Base-by-base conservation (phyloP, 1,140 invertebrate species). In the Ruditapes philippinarum region DNA sequence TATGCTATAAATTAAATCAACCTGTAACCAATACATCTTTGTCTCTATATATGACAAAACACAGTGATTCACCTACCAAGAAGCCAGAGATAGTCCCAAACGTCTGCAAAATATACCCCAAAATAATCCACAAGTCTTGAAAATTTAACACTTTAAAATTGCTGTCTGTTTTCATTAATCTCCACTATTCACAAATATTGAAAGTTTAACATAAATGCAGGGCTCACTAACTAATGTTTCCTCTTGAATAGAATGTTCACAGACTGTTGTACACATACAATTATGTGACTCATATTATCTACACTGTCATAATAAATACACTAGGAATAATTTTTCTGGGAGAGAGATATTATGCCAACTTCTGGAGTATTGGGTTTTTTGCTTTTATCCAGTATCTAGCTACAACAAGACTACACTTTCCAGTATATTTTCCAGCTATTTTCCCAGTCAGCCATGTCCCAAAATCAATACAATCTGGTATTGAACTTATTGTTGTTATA, bases 251-350 rank as follows among this genome's bases (percentile, higher is more conserved):
- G 22, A 70, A 36, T 38, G 38, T 70, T 70, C 19, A 22, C 65
- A 70, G 65, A 70, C 57, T 28, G 25, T 62, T 62, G 17, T 57
- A 25, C 14, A 14, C 65, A 70, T 70, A 40, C 38, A 38, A 70
- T 45, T 45, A 45, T 45, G 36, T 70, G 65, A 70, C 33, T 70
- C 65, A 70, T 17, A 65, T 38, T 70, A 70, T 38, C 31, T 70
- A 70, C 65, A 38, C 65, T 19, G 65, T 70, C 65, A 70, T 70
- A 70, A 70, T 70, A 70, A 70, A 70, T 14, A 70, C 36, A 70
- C 33, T 25, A 3, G 36, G 9, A 25, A 70, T 28, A 36, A 38
- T 36, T 40, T 3, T 70, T 38, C 2, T 17, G 25, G 36, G 25
- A 22, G 62, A 7, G 9, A 38, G 33, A 70, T 38, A 70, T 70